Evolutionary conservation across 2,888 invertebrate species (phyloP).

Genomic region (Molorchus minor): DNA sequence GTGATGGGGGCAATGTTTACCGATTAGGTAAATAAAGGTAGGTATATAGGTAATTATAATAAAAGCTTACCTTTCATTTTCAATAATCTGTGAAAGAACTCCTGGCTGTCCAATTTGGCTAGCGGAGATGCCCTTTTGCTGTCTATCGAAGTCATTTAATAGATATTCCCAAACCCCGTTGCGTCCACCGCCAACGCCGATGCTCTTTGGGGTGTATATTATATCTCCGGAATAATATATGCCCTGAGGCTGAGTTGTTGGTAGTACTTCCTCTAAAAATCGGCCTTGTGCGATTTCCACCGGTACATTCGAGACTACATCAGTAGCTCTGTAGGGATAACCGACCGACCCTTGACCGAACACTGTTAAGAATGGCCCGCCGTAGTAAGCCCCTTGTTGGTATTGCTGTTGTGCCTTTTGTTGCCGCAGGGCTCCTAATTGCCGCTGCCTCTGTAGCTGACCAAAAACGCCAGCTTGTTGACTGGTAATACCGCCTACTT

Average conservation of each 20-base stretch:
- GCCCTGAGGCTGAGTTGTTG: neutral
- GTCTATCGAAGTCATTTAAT: neutral
- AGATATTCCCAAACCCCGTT: neutral
- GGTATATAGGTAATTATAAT: too few species aligned
- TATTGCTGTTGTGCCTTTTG: slow-evolving; percentile 8
- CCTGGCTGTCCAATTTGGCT: neutral
- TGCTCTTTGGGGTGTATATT: neutral
- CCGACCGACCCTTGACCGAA: neutral
- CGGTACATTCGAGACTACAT: slow-evolving; percentile 5
- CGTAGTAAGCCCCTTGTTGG: neutral
- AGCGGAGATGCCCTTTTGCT: neutral
- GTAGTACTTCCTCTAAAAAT: slow-evolving; percentile 8
- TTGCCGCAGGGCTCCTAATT: slow-evolving; percentile 10
- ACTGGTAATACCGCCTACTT: neutral
- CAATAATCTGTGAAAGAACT: neutral
- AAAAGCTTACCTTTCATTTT: neutral
- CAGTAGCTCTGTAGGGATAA: neutral
- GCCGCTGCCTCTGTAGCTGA: slow-evolving; percentile 11
- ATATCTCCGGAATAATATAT: neutral
- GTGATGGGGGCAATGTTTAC: too few species aligned
- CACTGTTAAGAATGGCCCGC: neutral
- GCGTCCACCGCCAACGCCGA: neutral
- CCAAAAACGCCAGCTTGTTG: neutral
- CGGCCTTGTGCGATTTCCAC: slow-evolving; percentile 4
- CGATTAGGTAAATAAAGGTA: too few species aligned